phyloP scores from a whole-genome alignment of 2,797 vertebrate genomes.

The Clarias fuscus region DNA sequence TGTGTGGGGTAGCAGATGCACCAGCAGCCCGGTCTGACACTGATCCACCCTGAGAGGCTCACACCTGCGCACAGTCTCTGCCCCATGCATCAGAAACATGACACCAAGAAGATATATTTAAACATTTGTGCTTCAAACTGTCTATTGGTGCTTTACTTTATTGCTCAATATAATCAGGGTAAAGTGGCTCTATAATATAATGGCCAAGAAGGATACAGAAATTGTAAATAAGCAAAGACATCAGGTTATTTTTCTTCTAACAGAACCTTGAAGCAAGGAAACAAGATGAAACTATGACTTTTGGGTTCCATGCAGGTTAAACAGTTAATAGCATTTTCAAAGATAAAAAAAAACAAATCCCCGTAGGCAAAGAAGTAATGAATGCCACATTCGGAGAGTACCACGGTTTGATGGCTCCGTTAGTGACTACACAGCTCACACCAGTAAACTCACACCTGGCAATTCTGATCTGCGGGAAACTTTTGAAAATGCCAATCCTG shows the following conservation, averaged over 20 bases:
- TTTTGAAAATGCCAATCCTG: constrained; percentile 46
- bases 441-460: constrained; percentile 37
- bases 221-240: background rate
- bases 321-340: background rate
- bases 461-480: constrained; percentile 42
- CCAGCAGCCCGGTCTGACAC: constrained; percentile 19
- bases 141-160: background rate
- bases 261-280: constrained; percentile 10
- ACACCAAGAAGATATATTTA: constrained; percentile 33
- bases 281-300: constrained; percentile 6
- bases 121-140: constrained; percentile 20
- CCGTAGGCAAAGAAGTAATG: constrained; percentile 13
- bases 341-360: constrained; percentile 4
- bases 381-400: constrained; percentile 15
- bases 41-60: constrained; percentile 29
- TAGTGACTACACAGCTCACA: constrained; percentile 36
- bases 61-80: background rate
- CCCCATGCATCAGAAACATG: constrained; percentile 32
- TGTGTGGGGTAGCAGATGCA: constrained; percentile 31
- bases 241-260: constrained; percentile 2
- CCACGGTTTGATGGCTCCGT: constrained; percentile 20
- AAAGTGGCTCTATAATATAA: constrained; percentile 6
- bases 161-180: background rate
- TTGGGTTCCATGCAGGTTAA: constrained; percentile 2
- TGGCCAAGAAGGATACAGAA: background rate